Evolutionary conservation across 2,888 invertebrate genomes (phyloP).

Genomic region (Miltochrista miniata): DNA sequence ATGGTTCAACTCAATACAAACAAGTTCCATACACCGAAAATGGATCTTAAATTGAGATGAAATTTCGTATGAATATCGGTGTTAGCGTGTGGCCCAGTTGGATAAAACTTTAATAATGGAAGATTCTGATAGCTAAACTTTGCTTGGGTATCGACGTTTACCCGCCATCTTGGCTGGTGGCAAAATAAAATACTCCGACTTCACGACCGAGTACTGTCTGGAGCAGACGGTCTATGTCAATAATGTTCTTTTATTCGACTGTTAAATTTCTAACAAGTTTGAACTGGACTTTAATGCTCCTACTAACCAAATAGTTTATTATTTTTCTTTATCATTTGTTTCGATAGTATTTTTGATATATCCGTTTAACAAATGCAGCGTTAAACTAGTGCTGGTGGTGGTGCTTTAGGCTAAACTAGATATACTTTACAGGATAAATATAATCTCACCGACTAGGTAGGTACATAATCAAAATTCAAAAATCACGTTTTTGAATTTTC

Average conservation of each 20-base stretch:
- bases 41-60: slow-evolving; percentile 34
- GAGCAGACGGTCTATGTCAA: slow-evolving; percentile 22
- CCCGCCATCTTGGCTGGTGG: slow-evolving; percentile 54
- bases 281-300: background rate
- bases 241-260: slow-evolving; percentile 23
- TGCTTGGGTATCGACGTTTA: slow-evolving; percentile 50
- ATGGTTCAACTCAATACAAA: too few relatives aligned
- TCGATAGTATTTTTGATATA: too few relatives aligned
- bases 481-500: too few relatives aligned
- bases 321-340: too few relatives aligned
- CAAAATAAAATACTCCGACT: slow-evolving; percentile 58
- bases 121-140: slow-evolving; percentile 67
- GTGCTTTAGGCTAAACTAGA: too few relatives aligned
- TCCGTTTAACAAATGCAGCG: too few relatives aligned
- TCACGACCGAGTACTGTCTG: slow-evolving; percentile 38
- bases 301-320: too few relatives aligned
- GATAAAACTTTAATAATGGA: slow-evolving; percentile 71
- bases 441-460: too few relatives aligned
- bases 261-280: slow-evolving; percentile 3
- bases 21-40: slow-evolving; percentile 25
- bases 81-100: slow-evolving; percentile 52
- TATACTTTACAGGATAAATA: too few relatives aligned
- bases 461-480: too few relatives aligned
- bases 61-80: slow-evolving; percentile 50
- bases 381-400: too few relatives aligned